phyloP scores from a whole-genome alignment of 2,113 vertebrate genomes.

The Alexandromys fortis region DNA sequence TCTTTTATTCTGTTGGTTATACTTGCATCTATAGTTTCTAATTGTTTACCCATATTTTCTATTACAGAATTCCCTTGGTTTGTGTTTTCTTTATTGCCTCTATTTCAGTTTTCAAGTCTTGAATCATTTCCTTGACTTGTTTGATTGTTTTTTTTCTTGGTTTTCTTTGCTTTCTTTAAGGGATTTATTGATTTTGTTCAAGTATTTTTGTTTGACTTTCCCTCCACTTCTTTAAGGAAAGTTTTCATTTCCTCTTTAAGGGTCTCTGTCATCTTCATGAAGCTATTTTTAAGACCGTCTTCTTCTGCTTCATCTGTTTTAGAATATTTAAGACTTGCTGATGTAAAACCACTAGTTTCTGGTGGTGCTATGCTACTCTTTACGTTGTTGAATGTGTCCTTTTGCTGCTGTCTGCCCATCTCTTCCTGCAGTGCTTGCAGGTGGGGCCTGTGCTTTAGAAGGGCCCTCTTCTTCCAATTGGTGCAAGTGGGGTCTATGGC shows the following conservation, averaged over 20 bases:
- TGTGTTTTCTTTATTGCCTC: neutral
- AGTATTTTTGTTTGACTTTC: neutral
- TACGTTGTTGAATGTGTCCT: neutral
- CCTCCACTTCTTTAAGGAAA: neutral
- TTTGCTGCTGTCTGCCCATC: too few relatives aligned
- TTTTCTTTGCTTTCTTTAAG: neutral
- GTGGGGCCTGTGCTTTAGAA: too few relatives aligned
- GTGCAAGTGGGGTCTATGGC: too few relatives aligned
- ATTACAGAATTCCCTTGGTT: neutral
- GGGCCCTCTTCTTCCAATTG: too few relatives aligned
- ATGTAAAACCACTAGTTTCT: neutral
- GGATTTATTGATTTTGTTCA: neutral
- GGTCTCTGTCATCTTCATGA: neutral
- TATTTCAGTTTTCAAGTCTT: neutral
- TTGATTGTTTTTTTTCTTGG: neutral
- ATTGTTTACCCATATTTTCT: neutral
- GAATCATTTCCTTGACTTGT: neutral
- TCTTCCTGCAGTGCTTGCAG: too few relatives aligned
- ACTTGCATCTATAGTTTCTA: too few relatives aligned
- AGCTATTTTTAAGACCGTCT: neutral
- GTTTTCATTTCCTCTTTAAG: neutral
- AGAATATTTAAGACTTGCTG: neutral
- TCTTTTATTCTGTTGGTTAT: neutral
- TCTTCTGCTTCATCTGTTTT: neutral
- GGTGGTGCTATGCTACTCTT: neutral